Conservation (phyloP, 2,113 vertebrate genomes). For the Pygoscelis adeliae region DNA sequence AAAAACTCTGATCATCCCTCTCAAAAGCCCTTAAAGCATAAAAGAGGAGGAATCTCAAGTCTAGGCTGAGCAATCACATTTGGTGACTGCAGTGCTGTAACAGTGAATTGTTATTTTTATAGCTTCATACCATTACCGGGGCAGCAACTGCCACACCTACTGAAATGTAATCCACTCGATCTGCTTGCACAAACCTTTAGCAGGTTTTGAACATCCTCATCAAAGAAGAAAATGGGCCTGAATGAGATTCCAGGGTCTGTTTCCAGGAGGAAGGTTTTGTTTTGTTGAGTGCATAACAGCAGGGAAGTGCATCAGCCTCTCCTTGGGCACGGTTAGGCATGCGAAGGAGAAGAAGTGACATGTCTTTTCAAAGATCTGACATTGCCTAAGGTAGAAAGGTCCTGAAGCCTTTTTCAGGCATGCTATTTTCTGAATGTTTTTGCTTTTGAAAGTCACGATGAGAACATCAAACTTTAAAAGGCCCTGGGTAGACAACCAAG, state of each 20-base stretch:
- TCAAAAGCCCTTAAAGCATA: neutral
- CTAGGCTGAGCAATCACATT: neutral
- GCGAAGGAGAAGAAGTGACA: neutral
- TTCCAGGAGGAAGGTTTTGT: constrained; percentile 54
- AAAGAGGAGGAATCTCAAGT: neutral
- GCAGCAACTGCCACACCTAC: constrained; percentile 25
- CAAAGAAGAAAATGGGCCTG: constrained; percentile 10
- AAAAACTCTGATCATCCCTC: neutral
- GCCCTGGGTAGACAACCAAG: neutral
- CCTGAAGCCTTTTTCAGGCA: neutral
- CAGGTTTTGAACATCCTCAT: constrained; percentile 39
- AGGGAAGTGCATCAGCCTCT: constrained; percentile 22
- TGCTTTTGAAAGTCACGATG: neutral
- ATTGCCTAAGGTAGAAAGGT: neutral
- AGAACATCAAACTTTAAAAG: constrained; percentile 3
- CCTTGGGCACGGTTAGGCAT: constrained; percentile 5
- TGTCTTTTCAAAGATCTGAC: neutral
- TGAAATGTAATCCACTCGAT: neutral
- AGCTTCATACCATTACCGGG: neutral
- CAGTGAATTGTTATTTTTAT: neutral
- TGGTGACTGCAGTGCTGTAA: neutral
- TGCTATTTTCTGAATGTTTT: neutral
- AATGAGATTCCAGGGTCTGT: constrained; percentile 48
- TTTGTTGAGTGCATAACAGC: neutral
- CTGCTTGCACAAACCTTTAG: neutral